phyloP scores from a whole-genome alignment of 2,888 invertebrate genomes.

The Hirtodrosophila duncani region DNA sequence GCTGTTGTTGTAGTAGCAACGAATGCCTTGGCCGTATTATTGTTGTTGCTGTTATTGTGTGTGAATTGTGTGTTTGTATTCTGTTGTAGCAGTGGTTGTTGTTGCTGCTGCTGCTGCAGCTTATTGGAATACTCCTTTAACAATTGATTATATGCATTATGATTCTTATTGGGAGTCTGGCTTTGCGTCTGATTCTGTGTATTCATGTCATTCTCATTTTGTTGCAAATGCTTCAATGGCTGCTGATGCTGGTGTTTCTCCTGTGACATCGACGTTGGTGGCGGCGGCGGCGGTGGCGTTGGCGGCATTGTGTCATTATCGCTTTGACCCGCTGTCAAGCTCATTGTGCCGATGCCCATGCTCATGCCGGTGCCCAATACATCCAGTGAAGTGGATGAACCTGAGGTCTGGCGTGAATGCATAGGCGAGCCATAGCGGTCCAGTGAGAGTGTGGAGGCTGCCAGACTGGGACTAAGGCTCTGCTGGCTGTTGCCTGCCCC shows the following conservation, averaged over 20 bases:
- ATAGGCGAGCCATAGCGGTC: conserved; percentile 69
- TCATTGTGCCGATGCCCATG: background rate
- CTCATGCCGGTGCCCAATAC: conserved; percentile 10
- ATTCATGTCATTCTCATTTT: conserved; percentile 77
- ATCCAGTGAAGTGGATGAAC: conserved; percentile 66
- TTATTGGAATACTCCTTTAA: conserved; percentile 76
- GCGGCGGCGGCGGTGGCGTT: conserved; percentile 58
- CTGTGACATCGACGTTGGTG: conserved; percentile 43
- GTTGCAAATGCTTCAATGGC: conserved; percentile 44
- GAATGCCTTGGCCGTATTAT: conserved; percentile 44
- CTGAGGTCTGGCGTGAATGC: conserved; percentile 74
- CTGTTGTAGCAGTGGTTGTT: conserved; percentile 22
- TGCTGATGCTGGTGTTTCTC: conserved; percentile 38
- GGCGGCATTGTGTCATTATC: conserved; percentile 59
- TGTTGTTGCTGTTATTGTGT: conserved; percentile 29
- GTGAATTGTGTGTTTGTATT: conserved; percentile 29
- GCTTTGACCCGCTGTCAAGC: conserved; percentile 26
- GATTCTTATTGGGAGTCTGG: too few species aligned
- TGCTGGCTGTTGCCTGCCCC: conserved; percentile 36
- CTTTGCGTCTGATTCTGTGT: too few species aligned
- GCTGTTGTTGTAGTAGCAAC: conserved; percentile 12
- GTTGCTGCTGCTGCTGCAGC: conserved; percentile 47
- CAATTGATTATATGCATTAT: conserved; percentile 75
- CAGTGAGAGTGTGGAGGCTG: conserved; percentile 61
- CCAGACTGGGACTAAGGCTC: conserved; percentile 35